phyloP scores from a whole-genome alignment of 2,113 vertebrate genomes.

The Aleadryas rufinucha region DNA sequence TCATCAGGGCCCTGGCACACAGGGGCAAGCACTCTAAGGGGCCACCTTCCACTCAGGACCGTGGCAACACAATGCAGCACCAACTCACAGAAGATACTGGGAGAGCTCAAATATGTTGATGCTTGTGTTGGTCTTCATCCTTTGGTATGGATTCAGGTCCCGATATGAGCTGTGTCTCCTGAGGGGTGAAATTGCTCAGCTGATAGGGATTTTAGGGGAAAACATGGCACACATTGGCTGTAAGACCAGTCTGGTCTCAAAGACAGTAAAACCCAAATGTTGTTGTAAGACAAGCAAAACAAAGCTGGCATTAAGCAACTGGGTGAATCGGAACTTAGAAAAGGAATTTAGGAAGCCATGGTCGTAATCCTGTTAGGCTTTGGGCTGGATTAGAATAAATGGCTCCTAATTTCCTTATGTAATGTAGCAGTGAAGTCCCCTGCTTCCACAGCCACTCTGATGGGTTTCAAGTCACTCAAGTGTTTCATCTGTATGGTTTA shows the following conservation, averaged over 20 bases:
- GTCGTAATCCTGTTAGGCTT: neutral
- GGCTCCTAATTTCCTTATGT: neutral
- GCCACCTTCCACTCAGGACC: neutral
- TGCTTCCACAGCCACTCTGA: neutral
- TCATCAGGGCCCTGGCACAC: neutral
- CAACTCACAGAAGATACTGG: neutral
- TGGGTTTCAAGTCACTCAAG: neutral
- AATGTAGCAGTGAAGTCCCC: neutral
- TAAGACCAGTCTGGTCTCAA: neutral
- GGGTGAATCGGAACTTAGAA: neutral
- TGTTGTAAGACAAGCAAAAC: neutral
- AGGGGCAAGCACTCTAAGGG: neutral
- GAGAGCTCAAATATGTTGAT: neutral
- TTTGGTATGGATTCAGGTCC: neutral
- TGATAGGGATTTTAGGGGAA: neutral
- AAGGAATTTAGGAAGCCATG: neutral
- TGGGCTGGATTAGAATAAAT: slow-evolving; percentile 16
- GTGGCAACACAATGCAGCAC: neutral
- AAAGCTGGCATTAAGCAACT: neutral
- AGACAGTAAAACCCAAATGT: neutral
- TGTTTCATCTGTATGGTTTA: neutral
- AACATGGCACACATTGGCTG: neutral
- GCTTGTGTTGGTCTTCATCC: neutral
- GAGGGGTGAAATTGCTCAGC: neutral
- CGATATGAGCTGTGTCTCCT: neutral